Evolutionary conservation across 1,140 invertebrate species (phyloP).

Genomic region (Apolygus lucorum): DNA sequence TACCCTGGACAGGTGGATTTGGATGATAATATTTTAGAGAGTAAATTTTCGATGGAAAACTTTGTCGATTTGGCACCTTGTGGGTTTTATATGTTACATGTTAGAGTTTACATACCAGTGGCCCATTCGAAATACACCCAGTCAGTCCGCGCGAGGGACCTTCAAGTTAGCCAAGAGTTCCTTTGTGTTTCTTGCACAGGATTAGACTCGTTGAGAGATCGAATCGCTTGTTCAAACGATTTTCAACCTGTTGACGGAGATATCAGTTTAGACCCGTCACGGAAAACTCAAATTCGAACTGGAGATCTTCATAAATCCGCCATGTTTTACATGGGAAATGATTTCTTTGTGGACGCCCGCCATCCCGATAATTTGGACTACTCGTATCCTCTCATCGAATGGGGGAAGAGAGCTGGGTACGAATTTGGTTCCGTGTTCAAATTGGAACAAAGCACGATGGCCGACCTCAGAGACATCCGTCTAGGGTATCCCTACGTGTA

Average conservation of each 20-base stretch:
- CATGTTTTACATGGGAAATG: conserved; percentile 69
- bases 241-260: conserved; percentile 8
- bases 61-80: neutral
- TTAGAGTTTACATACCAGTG: neutral
- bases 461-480: conserved; percentile 49
- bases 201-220: conserved; percentile 1
- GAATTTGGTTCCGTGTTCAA: conserved; percentile 46
- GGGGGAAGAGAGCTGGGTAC: conserved; percentile 47
- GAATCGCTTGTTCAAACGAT: conserved; percentile 9
- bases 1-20: neutral
- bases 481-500: conserved; percentile 75
- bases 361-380: conserved; percentile 51
- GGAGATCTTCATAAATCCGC: conserved; percentile 55
- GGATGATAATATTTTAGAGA: neutral
- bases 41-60: neutral
- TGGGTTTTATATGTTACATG: neutral
- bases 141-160: no score
- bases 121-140: neutral
- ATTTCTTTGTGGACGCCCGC: conserved; percentile 68
- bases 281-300: neutral
- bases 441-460: conserved; percentile 55
- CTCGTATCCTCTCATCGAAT: conserved; percentile 52
- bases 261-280: neutral
- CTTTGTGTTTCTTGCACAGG: neutral
- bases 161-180: conserved; percentile 12